A percentile compares a stretch with the other conserved stretches of the same genome.
phyloP scores from a whole-genome alignment of 1,140 invertebrate species.

The Pogonomyrmex barbatus region DNA sequence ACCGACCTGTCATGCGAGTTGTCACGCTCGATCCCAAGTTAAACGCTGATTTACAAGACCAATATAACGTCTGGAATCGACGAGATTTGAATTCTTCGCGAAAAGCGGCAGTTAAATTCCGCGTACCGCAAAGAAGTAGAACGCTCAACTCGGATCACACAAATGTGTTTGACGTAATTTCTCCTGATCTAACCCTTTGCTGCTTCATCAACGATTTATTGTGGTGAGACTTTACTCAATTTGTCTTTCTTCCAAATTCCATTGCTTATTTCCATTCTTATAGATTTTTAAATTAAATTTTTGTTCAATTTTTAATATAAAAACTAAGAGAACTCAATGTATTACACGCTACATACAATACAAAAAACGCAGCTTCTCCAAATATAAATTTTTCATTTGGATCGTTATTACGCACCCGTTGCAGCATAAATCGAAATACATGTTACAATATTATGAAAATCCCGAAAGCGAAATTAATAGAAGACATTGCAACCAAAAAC shows the following conservation, averaged over 20 bases:
- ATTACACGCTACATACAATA: neutral
- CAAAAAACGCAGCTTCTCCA: neutral
- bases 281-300: neutral
- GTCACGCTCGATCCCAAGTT: constrained; percentile 56
- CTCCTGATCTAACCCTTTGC: neutral
- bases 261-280: neutral
- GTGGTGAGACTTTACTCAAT: neutral
- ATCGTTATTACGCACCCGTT: neutral
- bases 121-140: neutral
- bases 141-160: neutral
- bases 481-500: neutral
- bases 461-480: constrained; percentile 10
- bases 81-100: constrained; percentile 63
- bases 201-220: neutral
- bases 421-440: neutral
- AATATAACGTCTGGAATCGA: constrained; percentile 64
- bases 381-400: neutral
- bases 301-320: neutral
- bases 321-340: neutral
- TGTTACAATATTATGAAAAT: constrained; percentile 25
- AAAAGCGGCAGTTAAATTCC: constrained; percentile 20
- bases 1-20: constrained; percentile 61
- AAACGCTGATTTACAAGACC: constrained; percentile 70
- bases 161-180: neutral
- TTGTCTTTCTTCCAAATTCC: neutral